phyloP scores from a whole-genome alignment of 2,797 vertebrate species.

The Amblyopsis hoosieri region DNA sequence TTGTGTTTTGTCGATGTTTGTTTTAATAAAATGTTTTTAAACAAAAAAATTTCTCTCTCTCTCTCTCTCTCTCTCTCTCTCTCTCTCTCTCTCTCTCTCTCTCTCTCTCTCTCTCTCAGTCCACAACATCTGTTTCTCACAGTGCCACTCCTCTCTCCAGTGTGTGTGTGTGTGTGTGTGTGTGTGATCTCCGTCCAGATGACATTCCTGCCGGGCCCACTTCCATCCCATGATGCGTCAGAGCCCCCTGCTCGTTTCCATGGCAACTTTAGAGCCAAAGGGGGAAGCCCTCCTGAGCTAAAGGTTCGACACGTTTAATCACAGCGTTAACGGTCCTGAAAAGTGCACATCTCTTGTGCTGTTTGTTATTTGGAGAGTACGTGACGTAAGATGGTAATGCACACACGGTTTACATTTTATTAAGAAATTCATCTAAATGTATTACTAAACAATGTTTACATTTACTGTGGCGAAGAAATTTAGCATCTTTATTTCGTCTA shows the following conservation, averaged over 20 bases:
- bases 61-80: conserved; percentile 11
- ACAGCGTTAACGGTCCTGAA: too few species aligned
- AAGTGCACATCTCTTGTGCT: too few species aligned
- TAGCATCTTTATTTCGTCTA: too few species aligned
- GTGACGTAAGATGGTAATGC: too few species aligned
- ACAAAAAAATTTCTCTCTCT: neutral
- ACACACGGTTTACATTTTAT: too few species aligned
- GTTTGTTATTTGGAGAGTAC: too few species aligned
- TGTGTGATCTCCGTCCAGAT: conserved; percentile 83
- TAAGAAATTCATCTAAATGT: too few species aligned
- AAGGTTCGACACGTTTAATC: too few species aligned
- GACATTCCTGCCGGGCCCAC: conserved; percentile 78
- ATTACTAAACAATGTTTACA: too few species aligned
- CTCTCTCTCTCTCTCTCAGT: neutral
- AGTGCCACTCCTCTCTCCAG: conserved; percentile 55
- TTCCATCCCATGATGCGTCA: conserved; percentile 46
- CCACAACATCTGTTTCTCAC: conserved; percentile 71
- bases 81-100: conserved; percentile 8
- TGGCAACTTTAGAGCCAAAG: too few species aligned
- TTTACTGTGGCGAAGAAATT: too few species aligned
- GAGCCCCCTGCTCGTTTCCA: neutral
- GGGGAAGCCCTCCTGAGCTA: neutral
- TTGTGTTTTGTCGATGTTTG: neutral
- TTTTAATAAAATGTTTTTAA: neutral
- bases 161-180: conserved; percentile 30